Base-by-base conservation (phyloP, 2,113 vertebrate genomes). In the Channa maculata region DNA sequence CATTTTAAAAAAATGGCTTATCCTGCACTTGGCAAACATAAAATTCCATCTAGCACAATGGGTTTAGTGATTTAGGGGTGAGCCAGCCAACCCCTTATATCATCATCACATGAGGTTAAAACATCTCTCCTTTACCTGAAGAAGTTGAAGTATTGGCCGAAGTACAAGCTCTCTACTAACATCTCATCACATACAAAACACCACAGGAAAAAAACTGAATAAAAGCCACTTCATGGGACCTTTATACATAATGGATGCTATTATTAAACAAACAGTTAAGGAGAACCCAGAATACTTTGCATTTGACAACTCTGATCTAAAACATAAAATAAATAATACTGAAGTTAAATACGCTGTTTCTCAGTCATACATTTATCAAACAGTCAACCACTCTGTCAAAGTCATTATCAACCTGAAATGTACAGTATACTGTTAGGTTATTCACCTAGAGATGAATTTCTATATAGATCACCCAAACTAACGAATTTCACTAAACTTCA, bases 181-280 rank as follows among this genome's bases (percentile, higher is more conserved):
- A 38, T 76, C 33, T 36, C 0, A 12, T 58, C 14, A 8, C 7
- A 65, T 13, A 44, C 13, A 2, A 59, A 63, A 70, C 69, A 77
- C 36, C 64, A 80, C 66, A 77, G 3, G 75, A 61, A 46, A 79
- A 65, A 71, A 15, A 66, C 71, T 65, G 61, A 80, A 58, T 62
- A 24, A 75, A 73, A 75, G 50, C 45, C 86, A 89, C 79, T 86
- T 82, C 86, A 90, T 84, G 88, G 88, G 86, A 92, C 88, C 86
- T 87, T 88, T 73, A 65, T 76, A 83, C 74, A n/a, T 13, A 59
- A 55, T 60, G 44, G 76, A 78, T 50, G 59, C 61, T 64, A 78
- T 67, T 72, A 79, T 78, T 70, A 84, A 60, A 84, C 69, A 50
- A 81, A 86, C 64, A 65, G 9, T 53, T 84, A 64, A 55, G 77